Percentiles rank a stretch among this genome's conserved stretches.
phyloP scores from a whole-genome alignment of 2,888 invertebrate species.

The Acrobeloides nanus region DNA sequence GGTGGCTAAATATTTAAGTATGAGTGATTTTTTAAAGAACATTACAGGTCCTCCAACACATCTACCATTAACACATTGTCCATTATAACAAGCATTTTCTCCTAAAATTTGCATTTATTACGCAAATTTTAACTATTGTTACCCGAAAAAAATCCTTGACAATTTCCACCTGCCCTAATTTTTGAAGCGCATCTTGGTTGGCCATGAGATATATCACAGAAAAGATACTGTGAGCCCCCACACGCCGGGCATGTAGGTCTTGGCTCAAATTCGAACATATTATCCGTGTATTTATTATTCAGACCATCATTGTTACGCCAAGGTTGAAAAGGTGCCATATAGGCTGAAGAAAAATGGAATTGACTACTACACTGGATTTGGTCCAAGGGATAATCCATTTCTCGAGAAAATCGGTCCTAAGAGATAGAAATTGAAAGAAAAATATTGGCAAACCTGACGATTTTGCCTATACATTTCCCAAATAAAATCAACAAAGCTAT shows the following conservation, averaged over 20 bases:
- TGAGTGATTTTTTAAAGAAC: slow-evolving; percentile 3
- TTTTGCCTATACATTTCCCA: slow-evolving; percentile 7
- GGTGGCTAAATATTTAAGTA: slow-evolving; percentile 1
- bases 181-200: slow-evolving; percentile 40
- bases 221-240: slow-evolving; percentile 31
- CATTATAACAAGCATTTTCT: slow-evolving; percentile 38
- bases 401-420: slow-evolving; percentile 16
- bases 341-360: slow-evolving; percentile 34
- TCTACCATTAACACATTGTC: slow-evolving; percentile 33
- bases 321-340: slow-evolving; percentile 39
- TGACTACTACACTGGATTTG: slow-evolving; percentile 32
- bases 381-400: slow-evolving; percentile 30
- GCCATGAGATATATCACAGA: slow-evolving; percentile 42
- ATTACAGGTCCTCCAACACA: slow-evolving; percentile 26
- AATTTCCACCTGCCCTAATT: slow-evolving; percentile 38
- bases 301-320: slow-evolving; percentile 43
- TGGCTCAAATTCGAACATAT: slow-evolving; percentile 39
- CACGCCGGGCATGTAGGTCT: slow-evolving; percentile 33
- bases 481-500: slow-evolving; percentile 50
- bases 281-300: slow-evolving; percentile 45
- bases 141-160: slow-evolving; percentile 32
- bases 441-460: background rate
- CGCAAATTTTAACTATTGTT: background rate
- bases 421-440: too few species aligned
- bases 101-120: slow-evolving; percentile 11